Conservation (phyloP, 2,888 invertebrate genomes). For the Chrysotoxum bicinctum region DNA sequence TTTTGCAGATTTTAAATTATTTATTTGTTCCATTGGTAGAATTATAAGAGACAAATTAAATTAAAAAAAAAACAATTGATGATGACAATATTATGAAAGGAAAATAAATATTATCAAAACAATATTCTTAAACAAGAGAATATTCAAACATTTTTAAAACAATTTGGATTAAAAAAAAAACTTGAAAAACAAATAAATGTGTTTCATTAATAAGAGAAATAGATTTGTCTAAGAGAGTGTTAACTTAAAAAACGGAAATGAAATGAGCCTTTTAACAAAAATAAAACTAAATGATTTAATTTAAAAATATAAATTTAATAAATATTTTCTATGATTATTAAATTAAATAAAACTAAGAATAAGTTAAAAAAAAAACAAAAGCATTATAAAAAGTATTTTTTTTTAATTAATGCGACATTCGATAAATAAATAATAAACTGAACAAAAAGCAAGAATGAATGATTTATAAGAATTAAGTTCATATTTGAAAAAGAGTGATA, state of each 20-base stretch:
- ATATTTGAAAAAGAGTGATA: conserved; percentile 68
- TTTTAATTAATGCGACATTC: not conserved
- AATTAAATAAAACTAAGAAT: conserved; percentile 13
- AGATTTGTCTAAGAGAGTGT: conserved; percentile 22
- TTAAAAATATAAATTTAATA: not conserved
- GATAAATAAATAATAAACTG: conserved; percentile 10
- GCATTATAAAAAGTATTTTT: not conserved
- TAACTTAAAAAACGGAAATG: conserved; percentile 32
- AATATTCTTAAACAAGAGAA: not conserved
- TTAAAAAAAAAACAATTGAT: conserved; percentile 40
- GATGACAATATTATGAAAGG: conserved; percentile 55
- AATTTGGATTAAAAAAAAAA: not conserved
- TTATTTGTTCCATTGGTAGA: conserved; percentile 35
- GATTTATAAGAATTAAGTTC: conserved; percentile 20
- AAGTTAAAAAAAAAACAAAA: not conserved
- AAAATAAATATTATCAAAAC: conserved; percentile 6
- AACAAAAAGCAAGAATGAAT: conserved; percentile 9
- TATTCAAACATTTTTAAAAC: not conserved
- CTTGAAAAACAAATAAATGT: not conserved
- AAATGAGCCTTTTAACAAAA: conserved; percentile 58
- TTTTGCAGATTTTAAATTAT: conserved; percentile 4
- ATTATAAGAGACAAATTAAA: conserved; percentile 13
- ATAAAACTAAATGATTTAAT: conserved; percentile 11
- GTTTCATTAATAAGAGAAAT: conserved; percentile 1
- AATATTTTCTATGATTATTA: conserved; percentile 57